Conservation (phyloP, 2,113 vertebrate genomes). For the Lophura nycthemera region DNA sequence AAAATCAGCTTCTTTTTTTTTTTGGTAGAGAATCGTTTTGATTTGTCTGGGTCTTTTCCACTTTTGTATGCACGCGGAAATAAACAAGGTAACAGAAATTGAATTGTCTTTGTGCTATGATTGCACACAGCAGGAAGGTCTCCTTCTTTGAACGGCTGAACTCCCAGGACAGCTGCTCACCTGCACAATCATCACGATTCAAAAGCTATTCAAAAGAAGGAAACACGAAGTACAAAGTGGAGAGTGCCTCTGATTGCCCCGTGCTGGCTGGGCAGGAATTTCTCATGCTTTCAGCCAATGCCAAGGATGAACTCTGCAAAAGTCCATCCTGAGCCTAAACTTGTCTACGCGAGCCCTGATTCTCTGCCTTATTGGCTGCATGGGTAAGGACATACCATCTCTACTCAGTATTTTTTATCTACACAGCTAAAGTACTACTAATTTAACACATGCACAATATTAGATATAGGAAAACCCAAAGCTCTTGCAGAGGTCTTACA, state of each 20-base stretch:
- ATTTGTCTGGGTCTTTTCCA: neutral
- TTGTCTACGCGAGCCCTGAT: neutral
- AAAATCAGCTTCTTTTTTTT: neutral
- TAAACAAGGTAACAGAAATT: neutral
- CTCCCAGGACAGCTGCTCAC: slow-evolving; percentile 30
- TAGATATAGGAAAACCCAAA: neutral
- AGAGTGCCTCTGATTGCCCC: neutral
- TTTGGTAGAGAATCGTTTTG: neutral
- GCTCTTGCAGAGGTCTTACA: neutral
- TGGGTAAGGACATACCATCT: neutral
- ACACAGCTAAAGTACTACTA: neutral
- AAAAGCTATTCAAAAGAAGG: neutral
- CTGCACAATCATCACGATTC: neutral
- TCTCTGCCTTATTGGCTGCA: neutral
- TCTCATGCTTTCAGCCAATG: neutral
- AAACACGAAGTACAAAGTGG: neutral
- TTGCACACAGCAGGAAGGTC: neutral
- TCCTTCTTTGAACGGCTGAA: neutral
- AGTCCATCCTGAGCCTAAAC: neutral
- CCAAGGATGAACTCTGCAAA: neutral
- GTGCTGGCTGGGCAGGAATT: neutral
- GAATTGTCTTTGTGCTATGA: neutral
- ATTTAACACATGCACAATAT: neutral
- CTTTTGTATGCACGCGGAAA: neutral
- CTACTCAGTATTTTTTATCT: neutral